phyloP scores from a whole-genome alignment of 2,888 invertebrate genomes.

The Argynnis bischoffii region DNA sequence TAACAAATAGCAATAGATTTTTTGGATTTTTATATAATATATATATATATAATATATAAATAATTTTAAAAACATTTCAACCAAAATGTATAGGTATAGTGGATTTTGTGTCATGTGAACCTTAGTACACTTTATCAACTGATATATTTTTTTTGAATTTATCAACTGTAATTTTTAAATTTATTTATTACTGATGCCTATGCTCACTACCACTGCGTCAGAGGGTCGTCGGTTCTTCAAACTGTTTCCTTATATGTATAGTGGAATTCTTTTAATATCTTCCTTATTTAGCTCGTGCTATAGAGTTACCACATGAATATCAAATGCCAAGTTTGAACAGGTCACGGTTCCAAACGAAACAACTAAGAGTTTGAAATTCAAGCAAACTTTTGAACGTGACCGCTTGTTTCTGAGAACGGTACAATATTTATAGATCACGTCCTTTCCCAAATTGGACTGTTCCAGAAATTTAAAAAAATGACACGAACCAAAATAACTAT shows the following conservation, averaged over 20 bases:
- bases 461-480: conserved; percentile 1
- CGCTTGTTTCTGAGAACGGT: conserved; percentile 39
- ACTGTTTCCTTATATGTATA: conserved; percentile 29
- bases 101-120: too few relatives aligned
- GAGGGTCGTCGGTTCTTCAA: conserved; percentile 20
- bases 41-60: too few relatives aligned
- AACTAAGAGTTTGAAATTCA: conserved; percentile 36
- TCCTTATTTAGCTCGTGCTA: conserved; percentile 37
- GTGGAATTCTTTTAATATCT: conserved; percentile 34
- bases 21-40: too few relatives aligned
- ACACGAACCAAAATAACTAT: neutral
- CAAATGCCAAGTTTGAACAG: conserved; percentile 36
- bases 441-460: conserved; percentile 21
- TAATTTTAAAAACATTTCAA: too few relatives aligned
- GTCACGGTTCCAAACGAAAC: conserved; percentile 37
- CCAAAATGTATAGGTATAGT: too few relatives aligned
- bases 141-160: too few relatives aligned
- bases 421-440: conserved; percentile 39
- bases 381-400: conserved; percentile 36
- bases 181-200: neutral
- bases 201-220: neutral
- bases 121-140: neutral
- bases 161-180: too few relatives aligned
- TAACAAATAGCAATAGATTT: too few relatives aligned
- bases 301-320: conserved; percentile 32